phyloP scores from a whole-genome alignment of 2,888 invertebrate species.

The Pyralis farinalis region DNA sequence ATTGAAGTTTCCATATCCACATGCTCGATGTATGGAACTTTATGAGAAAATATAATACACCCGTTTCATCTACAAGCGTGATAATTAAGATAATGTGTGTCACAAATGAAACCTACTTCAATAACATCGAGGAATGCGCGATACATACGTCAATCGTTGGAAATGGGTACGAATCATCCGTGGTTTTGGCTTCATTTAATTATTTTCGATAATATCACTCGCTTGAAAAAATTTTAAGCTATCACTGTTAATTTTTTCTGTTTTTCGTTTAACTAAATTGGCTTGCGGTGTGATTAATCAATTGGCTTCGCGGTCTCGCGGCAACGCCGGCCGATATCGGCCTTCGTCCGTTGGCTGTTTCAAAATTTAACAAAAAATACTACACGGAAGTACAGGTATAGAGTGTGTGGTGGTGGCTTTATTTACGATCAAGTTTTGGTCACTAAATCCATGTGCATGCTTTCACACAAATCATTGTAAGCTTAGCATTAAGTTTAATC shows the following conservation, averaged over 20 bases:
- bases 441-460: slow-evolving; percentile 77
- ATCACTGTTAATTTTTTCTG: slow-evolving; percentile 71
- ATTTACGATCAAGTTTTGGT: slow-evolving; percentile 49
- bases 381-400: slow-evolving; percentile 76
- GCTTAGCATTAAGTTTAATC: slow-evolving; percentile 63
- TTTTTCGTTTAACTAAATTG: slow-evolving; percentile 70
- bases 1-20: no score
- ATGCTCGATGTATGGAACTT: no score
- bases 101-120: no score
- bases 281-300: slow-evolving; percentile 74
- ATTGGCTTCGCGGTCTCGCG: slow-evolving; percentile 61
- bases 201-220: slow-evolving; percentile 72
- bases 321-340: slow-evolving; percentile 35
- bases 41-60: no score
- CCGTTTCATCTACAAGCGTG: no score
- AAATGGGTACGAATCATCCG: slow-evolving; percentile 60
- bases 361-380: slow-evolving; percentile 73
- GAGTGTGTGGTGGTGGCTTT: slow-evolving; percentile 81
- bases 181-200: slow-evolving; percentile 78
- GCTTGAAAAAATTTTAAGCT: slow-evolving; percentile 73
- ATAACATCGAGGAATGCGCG: background rate
- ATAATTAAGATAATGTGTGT: no score
- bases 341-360: slow-evolving; percentile 53
- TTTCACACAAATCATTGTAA: slow-evolving; percentile 66
- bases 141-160: slow-evolving; percentile 36